Base-by-base conservation (phyloP, 2,888 invertebrate genomes). In the Cosmia pyralina region DNA sequence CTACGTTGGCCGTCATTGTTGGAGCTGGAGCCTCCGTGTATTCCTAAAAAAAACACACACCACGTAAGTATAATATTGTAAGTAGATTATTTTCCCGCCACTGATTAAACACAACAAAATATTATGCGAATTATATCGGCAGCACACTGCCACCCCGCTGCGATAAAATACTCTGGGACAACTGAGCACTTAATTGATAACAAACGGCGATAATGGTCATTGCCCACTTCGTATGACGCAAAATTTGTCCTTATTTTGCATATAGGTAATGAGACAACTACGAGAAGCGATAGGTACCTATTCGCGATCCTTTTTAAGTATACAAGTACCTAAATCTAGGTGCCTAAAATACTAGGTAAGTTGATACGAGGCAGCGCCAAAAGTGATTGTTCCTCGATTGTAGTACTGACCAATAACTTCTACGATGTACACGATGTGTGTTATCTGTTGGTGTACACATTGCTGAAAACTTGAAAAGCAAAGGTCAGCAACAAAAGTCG, bases 1-100 rank as follows among this genome's bases (percentile, higher is more conserved):
- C 91, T 34, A 96, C 94, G 90, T 95, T 96, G 87, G 94, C 94
- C 79, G 96, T 91, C 96, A 96, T 96, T 74, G 82, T 89, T 75
- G 77, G 69, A 55, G 59, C 48, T 80, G 79, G 70, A 55, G 52
- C 50, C 4, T 75, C 69, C 63, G 38, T 46, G 17, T 64, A 48
- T 74, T 57, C 87, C 91, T 92, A 65, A 38, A 80, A 63, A 64
- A 79, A 58, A 81, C 13, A 81, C 59, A 68, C 59, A 74, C 74
- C 50, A 10, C 15, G 1, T 28, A 28, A 28, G 28, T 55, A 17
- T 58, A 64, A 58, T 66, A 38, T 11, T 58, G 57, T 38, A 28
- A 28, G 28, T 28, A 75, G 50, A 59, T 62, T 46, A 68, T 63
- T 71, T 81, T 68, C 48, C 62, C 76, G 68, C 58, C 84, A 81